Percentiles rank a stretch among this genome's conserved stretches.
These are phyloP conservation scores for Tiliacea aurago DNA, from an alignment of 2,888 invertebrate genomes.

Conservation along the genomic window DNA sequence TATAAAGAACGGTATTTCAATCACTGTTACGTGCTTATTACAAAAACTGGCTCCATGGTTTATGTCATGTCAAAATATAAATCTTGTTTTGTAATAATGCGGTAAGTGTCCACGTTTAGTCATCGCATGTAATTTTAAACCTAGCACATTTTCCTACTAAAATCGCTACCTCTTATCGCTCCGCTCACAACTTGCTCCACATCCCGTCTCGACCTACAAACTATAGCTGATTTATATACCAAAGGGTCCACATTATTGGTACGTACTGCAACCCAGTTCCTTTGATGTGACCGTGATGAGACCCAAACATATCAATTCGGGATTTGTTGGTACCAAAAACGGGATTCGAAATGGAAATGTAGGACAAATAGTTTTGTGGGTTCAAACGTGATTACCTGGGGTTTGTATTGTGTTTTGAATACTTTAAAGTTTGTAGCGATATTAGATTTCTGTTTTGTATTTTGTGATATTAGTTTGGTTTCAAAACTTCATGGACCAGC, in stretches of 20 bases:
- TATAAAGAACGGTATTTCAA: too few relatives aligned
- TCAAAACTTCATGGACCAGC: not conserved
- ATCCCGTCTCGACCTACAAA: slow-evolving; percentile 68
- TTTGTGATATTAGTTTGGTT: not conserved
- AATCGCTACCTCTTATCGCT: slow-evolving; percentile 19
- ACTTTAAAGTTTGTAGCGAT: slow-evolving; percentile 15
- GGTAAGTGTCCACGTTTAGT: too few relatives aligned
- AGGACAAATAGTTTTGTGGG: slow-evolving; percentile 57
- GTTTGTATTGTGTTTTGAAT: slow-evolving; percentile 28
- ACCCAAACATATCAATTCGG: slow-evolving; percentile 83
- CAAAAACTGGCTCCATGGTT: too few relatives aligned
- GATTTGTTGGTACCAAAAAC: slow-evolving; percentile 62
- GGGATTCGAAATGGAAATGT: slow-evolving; percentile 60
- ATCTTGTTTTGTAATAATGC: too few relatives aligned
- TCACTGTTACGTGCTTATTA: too few relatives aligned
- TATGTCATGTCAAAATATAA: too few relatives aligned
- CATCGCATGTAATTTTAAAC: not conserved
- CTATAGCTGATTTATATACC: slow-evolving; percentile 84
- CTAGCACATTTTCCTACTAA: not conserved
- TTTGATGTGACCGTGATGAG: slow-evolving; percentile 82
- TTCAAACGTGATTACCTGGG: slow-evolving; percentile 55
- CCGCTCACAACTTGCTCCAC: slow-evolving; percentile 55
- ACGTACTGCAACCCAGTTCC: slow-evolving; percentile 82
- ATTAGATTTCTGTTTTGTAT: slow-evolving; percentile 16
- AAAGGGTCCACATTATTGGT: slow-evolving; percentile 81